A percentile compares a stretch with the other conserved stretches of the same genome.
Evolutionary conservation across 2,797 vertebrate species (phyloP).

Genomic region (Rallus crepitans): DNA sequence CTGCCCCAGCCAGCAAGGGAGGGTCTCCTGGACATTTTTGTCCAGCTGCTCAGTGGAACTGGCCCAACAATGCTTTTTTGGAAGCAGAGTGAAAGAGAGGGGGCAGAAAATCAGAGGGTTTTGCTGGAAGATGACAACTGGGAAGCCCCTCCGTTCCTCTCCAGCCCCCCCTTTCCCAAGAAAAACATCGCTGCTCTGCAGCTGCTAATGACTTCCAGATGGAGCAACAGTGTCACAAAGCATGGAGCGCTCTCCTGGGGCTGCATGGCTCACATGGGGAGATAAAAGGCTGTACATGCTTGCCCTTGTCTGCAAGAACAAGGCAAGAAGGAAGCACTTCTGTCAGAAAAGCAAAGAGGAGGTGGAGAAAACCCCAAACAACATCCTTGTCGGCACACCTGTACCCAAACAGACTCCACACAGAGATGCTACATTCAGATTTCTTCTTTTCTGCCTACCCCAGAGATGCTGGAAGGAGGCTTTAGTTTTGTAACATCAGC

Average conservation of each 20-base stretch:
- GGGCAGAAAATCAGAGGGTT: not conserved
- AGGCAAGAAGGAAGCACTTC: not conserved
- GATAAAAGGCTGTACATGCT: not conserved
- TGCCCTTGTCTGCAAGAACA: not conserved
- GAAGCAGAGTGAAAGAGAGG: accelerated
- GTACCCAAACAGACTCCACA: not conserved
- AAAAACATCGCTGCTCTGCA: not conserved
- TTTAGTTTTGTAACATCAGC: accelerated
- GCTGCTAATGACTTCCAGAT: slow-evolving; percentile 58
- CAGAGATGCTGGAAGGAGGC: not conserved
- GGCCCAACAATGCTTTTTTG: not conserved
- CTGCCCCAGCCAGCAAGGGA: not conserved
- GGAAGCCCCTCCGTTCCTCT: not conserved
- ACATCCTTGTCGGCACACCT: accelerated
- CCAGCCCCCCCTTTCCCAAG: not conserved
- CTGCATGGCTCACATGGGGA: accelerated
- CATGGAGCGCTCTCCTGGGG: not conserved
- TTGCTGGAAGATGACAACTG: not conserved
- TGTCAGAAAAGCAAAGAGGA: not conserved
- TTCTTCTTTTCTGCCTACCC: not conserved
- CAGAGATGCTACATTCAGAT: not conserved
- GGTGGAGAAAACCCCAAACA: not conserved
- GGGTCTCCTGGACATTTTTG: not conserved
- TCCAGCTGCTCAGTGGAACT: not conserved
- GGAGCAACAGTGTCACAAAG: not conserved